Evolutionary conservation across 1,140 invertebrate species (phyloP).

Genomic region (roundworm (Caenorhabditis elegans)): DNA sequence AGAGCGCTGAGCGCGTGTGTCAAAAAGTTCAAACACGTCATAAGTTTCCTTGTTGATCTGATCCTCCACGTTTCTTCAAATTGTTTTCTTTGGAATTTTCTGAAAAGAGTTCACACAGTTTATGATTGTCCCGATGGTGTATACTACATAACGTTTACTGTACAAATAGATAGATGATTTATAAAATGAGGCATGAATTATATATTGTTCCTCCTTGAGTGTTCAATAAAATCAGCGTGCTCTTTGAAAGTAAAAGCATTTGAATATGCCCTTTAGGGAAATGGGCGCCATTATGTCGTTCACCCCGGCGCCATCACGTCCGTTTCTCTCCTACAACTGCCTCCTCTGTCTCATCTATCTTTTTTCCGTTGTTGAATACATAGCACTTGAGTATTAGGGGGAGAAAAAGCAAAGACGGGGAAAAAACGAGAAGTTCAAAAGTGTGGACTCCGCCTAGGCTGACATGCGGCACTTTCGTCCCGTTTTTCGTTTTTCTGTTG

Average conservation of each 20-base stretch:
- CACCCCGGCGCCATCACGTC: constrained; percentile 20
- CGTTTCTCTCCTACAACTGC: neutral
- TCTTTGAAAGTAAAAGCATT: too few species aligned
- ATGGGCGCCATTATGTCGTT: constrained; percentile 17
- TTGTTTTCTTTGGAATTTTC: too few species aligned
- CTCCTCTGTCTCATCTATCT: neutral
- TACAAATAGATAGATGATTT: too few species aligned
- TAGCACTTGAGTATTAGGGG: neutral
- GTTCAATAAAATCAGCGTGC: too few species aligned
- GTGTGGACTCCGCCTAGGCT: constrained; percentile 9
- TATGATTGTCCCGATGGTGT: too few species aligned
- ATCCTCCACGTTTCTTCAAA: neutral
- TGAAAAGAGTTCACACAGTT: too few species aligned
- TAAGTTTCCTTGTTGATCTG: constrained; percentile 13
- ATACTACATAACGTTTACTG: too few species aligned
- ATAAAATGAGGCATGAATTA: too few species aligned
- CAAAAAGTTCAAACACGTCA: constrained; percentile 30
- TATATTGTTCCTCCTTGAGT: too few species aligned
- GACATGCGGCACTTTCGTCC: neutral
- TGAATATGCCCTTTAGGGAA: neutral
- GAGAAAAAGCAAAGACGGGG: too few species aligned
- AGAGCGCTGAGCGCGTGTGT: constrained; percentile 11
- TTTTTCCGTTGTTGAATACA: constrained; percentile 25
- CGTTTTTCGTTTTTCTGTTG: neutral
- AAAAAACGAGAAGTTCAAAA: neutral